phyloP scores from a whole-genome alignment of 2,888 invertebrate species.

The Helobdella robusta region DNA sequence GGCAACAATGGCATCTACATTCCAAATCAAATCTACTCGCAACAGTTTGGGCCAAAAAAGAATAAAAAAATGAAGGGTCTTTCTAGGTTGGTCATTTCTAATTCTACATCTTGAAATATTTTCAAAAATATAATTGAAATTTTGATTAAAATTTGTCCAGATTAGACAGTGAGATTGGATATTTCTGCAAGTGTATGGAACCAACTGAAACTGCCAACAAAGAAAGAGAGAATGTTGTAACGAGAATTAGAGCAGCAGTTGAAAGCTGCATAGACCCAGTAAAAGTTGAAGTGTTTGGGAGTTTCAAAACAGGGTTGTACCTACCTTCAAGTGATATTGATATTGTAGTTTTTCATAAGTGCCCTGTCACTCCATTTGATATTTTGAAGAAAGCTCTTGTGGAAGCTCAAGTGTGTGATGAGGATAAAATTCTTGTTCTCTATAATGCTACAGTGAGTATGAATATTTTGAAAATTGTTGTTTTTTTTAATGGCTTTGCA shows the following conservation, averaged over 20 bases:
- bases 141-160: neutral
- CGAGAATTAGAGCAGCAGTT: constrained; percentile 18
- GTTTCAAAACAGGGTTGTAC: constrained; percentile 29
- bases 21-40: constrained; percentile 7
- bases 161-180: constrained; percentile 22
- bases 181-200: constrained; percentile 22
- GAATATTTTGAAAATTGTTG: too few species aligned
- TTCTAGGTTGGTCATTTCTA: neutral
- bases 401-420: constrained; percentile 21
- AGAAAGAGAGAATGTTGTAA: constrained; percentile 18
- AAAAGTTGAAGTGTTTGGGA: constrained; percentile 29
- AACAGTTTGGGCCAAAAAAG: too few species aligned
- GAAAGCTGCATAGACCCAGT: constrained; percentile 13
- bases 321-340: constrained; percentile 30
- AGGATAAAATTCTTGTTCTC: constrained; percentile 20
- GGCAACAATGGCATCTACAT: neutral
- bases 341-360: constrained; percentile 26
- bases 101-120: neutral
- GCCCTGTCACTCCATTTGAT: constrained; percentile 19
- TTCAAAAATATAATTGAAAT: too few species aligned
- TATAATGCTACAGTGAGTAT: constrained; percentile 24
- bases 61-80: constrained; percentile 13
- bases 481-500: too few species aligned
- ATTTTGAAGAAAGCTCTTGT: constrained; percentile 20
- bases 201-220: constrained; percentile 13